A percentile compares a stretch with the other conserved stretches of the same genome.
These are phyloP conservation scores for Felis chaus DNA, from an alignment of 2,113 vertebrate species.

Conservation along the genomic window DNA sequence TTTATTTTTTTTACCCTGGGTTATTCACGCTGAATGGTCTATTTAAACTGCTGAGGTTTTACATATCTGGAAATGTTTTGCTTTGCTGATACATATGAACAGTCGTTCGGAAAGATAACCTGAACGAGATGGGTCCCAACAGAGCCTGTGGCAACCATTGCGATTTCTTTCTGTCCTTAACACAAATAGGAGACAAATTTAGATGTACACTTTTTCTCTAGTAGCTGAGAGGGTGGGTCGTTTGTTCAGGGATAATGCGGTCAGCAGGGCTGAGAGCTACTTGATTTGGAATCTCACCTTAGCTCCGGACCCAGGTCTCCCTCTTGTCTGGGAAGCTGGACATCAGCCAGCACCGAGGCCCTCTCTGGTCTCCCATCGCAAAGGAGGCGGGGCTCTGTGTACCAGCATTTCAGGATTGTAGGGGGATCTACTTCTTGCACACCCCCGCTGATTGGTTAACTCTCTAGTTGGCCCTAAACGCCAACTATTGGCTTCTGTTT, in stretches of 20 bases:
- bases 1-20: not conserved
- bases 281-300: not conserved
- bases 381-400: not conserved
- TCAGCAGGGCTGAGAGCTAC: not conserved
- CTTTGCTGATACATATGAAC: not conserved
- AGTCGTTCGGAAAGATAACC: constrained; percentile 12
- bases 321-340: not conserved
- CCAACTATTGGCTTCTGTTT: not conserved
- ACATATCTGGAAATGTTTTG: not conserved
- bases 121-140: not conserved
- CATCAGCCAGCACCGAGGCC: not conserved
- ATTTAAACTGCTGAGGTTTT: constrained; percentile 35
- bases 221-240: not conserved
- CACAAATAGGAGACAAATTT: not conserved
- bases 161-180: not conserved
- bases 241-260: not conserved
- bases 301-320: not conserved
- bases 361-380: not conserved
- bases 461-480: not conserved
- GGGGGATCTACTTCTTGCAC: not conserved
- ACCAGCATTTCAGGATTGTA: not conserved
- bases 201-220: not conserved
- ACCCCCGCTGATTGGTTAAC: not conserved
- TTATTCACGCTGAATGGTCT: not conserved
- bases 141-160: not conserved